phyloP scores from a whole-genome alignment of 2,797 vertebrate genomes.

The Eremophila alpestris region DNA sequence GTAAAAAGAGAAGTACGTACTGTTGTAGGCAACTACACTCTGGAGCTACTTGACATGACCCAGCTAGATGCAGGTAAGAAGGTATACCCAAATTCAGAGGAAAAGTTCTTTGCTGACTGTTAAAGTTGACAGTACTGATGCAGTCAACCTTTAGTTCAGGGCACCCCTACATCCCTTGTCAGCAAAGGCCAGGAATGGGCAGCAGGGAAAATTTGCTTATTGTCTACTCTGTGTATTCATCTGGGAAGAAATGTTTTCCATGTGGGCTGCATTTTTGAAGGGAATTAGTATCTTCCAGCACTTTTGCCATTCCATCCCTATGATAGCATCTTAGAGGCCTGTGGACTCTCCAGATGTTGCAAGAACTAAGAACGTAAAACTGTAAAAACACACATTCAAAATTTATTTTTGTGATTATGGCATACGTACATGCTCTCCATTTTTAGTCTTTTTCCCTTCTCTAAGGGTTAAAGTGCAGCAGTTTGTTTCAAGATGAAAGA shows the following conservation, averaged over 20 bases:
- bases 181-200: background rate
- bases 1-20: background rate
- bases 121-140: background rate
- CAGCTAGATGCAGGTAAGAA: background rate
- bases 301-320: background rate
- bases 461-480: background rate
- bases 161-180: background rate
- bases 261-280: background rate
- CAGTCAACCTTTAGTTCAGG: background rate
- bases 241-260: background rate
- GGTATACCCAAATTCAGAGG: background rate
- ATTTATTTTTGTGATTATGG: background rate
- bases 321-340: background rate
- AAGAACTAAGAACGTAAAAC: background rate
- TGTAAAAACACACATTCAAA: background rate
- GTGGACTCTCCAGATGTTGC: background rate
- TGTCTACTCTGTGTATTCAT: background rate
- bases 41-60: background rate
- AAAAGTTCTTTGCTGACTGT: background rate
- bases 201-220: background rate
- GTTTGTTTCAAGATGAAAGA: background rate
- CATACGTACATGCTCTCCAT: fast-evolving
- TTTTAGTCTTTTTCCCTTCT: background rate
- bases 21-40: background rate
- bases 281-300: background rate